Evolutionary conservation across 2,888 invertebrate species (phyloP).

Genomic region (Cosmia pyralina): DNA sequence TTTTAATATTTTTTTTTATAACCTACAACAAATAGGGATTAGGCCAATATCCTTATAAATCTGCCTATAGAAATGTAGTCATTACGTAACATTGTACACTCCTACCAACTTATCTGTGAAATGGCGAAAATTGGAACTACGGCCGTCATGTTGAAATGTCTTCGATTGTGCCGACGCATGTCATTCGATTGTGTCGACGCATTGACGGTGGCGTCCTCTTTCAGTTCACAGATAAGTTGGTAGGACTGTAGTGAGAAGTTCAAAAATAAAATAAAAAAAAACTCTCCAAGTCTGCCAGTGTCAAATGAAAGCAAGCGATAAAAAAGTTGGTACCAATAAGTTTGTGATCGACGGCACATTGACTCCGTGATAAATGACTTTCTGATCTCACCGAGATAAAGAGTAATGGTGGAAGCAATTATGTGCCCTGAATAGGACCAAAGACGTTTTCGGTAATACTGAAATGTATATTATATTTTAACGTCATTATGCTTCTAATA

Average conservation of each 20-base stretch:
- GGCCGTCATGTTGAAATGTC: no score
- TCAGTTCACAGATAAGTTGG: no score
- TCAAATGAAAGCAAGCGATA: slow-evolving; percentile 43
- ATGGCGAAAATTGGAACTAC: no score
- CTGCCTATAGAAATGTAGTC: slow-evolving; percentile 15
- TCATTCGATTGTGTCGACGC: no score
- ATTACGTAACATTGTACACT: slow-evolving; percentile 16
- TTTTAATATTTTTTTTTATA: no score
- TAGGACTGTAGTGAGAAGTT: neutral
- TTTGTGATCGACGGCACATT: slow-evolving; percentile 59
- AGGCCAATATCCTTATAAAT: neutral
- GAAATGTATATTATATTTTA: slow-evolving; percentile 48
- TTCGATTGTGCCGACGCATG: no score
- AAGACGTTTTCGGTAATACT: slow-evolving; percentile 40
- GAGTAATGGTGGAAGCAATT: slow-evolving; percentile 69
- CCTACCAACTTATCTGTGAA: no score
- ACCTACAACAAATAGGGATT: neutral
- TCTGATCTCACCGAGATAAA: slow-evolving; percentile 71
- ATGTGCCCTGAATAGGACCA: slow-evolving; percentile 50
- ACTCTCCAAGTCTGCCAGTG: slow-evolving; percentile 14
- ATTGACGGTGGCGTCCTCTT: no score
- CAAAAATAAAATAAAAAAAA: slow-evolving; percentile 23
- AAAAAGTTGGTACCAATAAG: slow-evolving; percentile 56
- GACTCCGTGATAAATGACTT: slow-evolving; percentile 73
- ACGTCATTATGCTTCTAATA: slow-evolving; percentile 40